Percentiles rank a stretch among this genome's conserved stretches.
phyloP scores from a whole-genome alignment of 2,797 vertebrate genomes.

The Percopsis omiscomaycus region DNA sequence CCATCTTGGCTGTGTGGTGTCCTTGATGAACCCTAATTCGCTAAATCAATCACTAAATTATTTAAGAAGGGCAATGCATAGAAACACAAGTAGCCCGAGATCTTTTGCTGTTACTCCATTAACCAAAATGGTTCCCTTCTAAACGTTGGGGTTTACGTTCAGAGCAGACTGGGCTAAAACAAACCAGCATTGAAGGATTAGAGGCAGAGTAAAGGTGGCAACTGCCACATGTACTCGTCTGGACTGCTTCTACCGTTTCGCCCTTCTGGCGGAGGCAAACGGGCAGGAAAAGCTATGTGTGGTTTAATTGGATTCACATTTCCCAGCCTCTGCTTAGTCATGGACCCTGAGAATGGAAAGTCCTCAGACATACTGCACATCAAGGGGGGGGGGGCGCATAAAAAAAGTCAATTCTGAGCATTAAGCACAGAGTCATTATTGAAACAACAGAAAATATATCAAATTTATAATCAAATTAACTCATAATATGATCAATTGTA shows the following conservation, averaged over 20 bases:
- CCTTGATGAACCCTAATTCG: neutral
- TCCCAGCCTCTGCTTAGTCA: slow-evolving; percentile 70
- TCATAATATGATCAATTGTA: no score
- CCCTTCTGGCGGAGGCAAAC: slow-evolving; percentile 50
- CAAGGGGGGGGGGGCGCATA: slow-evolving; percentile 27
- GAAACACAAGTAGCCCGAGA: neutral
- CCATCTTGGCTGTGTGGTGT: slow-evolving; percentile 44
- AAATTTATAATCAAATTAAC: neutral
- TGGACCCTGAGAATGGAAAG: slow-evolving; percentile 57
- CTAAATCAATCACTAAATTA: slow-evolving; percentile 8
- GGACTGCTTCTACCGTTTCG: slow-evolving; percentile 52
- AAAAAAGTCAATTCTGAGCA: slow-evolving; percentile 6
- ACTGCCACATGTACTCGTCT: slow-evolving; percentile 63
- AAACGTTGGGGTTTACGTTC: slow-evolving; percentile 43
- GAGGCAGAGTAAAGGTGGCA: slow-evolving; percentile 63
- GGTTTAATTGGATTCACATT: slow-evolving; percentile 69
- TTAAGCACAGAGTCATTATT: neutral
- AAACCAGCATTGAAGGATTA: slow-evolving; percentile 32
- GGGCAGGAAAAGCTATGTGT: slow-evolving; percentile 68
- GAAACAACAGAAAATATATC: neutral
- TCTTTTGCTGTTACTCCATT: slow-evolving; percentile 16
- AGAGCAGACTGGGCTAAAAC: slow-evolving; percentile 55
- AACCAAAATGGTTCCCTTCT: slow-evolving; percentile 10
- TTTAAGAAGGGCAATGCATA: slow-evolving; percentile 4
- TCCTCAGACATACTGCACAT: slow-evolving; percentile 20